phyloP scores from a whole-genome alignment of 1,140 invertebrate species.

The Drosophila sechellia region DNA sequence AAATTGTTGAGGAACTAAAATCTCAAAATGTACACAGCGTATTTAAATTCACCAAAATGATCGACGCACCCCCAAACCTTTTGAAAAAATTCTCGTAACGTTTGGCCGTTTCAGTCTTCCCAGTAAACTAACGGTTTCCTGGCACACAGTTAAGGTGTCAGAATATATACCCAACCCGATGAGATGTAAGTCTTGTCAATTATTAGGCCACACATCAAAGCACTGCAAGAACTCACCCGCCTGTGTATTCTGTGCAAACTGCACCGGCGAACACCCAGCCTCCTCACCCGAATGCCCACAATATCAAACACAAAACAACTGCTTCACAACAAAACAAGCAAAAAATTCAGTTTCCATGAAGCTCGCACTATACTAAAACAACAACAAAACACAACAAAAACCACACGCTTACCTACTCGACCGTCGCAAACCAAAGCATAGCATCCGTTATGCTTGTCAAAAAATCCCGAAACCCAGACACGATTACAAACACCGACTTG shows the following conservation, averaged over 20 bases:
- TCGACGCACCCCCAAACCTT: no score
- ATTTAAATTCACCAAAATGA: no score
- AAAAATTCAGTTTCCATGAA: conserved; percentile 35
- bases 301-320: background rate
- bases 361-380: no score
- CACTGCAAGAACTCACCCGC: background rate
- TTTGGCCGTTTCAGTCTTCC: no score
- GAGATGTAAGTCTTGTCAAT: no score
- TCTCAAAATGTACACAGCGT: no score
- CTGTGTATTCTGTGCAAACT: background rate
- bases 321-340: conserved; percentile 3
- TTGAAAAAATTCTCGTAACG: no score
- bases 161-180: no score
- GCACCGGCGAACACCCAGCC: background rate
- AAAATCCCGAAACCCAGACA: background rate
- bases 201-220: background rate
- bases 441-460: background rate
- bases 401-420: conserved; percentile 1
- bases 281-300: background rate
- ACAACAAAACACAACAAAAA: no score
- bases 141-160: no score
- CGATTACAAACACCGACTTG: background rate
- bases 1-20: no score
- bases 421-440: conserved; percentile 2
- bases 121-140: no score